Evolutionary conservation across 2,113 vertebrate species (phyloP).

Genomic region (Gymnarchus niloticus): DNA sequence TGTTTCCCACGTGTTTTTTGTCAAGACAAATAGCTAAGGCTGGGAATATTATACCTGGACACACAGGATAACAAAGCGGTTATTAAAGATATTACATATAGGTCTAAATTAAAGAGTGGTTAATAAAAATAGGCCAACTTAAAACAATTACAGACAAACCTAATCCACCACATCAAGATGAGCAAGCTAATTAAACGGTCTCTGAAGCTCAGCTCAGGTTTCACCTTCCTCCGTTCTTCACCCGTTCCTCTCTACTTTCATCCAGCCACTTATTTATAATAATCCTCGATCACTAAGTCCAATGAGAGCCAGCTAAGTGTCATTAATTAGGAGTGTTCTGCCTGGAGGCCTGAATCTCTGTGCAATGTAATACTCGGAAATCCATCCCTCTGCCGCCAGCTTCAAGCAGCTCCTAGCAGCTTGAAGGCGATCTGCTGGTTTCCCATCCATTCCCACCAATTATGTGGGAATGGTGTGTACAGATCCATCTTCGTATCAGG

Average conservation of each 20-base stretch:
- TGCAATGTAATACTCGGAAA: not conserved
- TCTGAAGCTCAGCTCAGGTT: not conserved
- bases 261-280: conserved; percentile 11
- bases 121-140: not conserved
- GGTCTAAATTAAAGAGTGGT: not conserved
- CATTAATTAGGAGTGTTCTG: conserved; percentile 1
- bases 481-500: not conserved
- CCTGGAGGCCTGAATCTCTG: not conserved
- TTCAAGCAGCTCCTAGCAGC: not conserved
- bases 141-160: not conserved
- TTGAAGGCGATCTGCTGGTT: not conserved
- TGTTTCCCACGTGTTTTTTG: too few species aligned
- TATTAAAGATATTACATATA: conserved; percentile 4
- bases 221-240: not conserved
- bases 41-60: not conserved
- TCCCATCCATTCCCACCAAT: not conserved
- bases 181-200: not conserved
- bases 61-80: not conserved
- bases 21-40: not conserved
- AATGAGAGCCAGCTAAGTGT: conserved; percentile 15
- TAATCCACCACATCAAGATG: conserved; percentile 4
- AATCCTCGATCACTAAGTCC: conserved; percentile 6
- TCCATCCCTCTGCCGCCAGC: not conserved
- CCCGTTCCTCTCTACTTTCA: conserved; percentile 3
- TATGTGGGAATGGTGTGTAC: not conserved